Conservation (phyloP, 1,140 invertebrate genomes). For the Gonatopus flavifemur region DNA sequence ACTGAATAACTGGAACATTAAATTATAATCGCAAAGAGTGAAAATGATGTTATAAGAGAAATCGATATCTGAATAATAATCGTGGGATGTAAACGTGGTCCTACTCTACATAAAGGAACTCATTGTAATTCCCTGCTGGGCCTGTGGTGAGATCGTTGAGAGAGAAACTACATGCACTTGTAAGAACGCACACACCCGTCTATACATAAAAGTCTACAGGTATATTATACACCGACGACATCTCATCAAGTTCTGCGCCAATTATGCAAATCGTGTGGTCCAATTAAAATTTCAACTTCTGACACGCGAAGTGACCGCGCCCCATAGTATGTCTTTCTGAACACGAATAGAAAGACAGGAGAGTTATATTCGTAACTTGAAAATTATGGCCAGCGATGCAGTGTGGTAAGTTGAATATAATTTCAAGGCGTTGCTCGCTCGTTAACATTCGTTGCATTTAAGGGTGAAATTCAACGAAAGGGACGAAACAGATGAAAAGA, state of each 20-base stretch:
- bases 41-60: too few species aligned
- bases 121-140: too few species aligned
- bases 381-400: slow-evolving; percentile 27
- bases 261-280: slow-evolving; percentile 38
- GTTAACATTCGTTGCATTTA: slow-evolving; percentile 23
- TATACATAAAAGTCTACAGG: too few species aligned
- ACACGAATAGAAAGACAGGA: slow-evolving; percentile 9
- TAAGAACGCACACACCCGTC: too few species aligned
- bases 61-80: too few species aligned
- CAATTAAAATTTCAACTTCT: slow-evolving; percentile 36
- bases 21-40: too few species aligned
- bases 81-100: too few species aligned
- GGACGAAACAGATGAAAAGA: slow-evolving; percentile 6
- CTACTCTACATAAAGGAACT: too few species aligned
- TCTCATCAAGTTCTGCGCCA: slow-evolving; percentile 26
- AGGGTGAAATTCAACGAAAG: slow-evolving; percentile 19
- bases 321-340: slow-evolving; percentile 3
- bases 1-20: too few species aligned
- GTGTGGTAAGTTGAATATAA: slow-evolving; percentile 29
- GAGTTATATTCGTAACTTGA: slow-evolving; percentile 17
- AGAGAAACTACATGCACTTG: too few species aligned
- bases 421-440: slow-evolving; percentile 25
- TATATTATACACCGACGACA: slow-evolving; percentile 9
- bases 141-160: too few species aligned
- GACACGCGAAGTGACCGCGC: neutral